These are phyloP conservation scores for Sceliomorpha sp. DNA, from an alignment of 2,888 invertebrate species.

Conservation along the genomic window DNA sequence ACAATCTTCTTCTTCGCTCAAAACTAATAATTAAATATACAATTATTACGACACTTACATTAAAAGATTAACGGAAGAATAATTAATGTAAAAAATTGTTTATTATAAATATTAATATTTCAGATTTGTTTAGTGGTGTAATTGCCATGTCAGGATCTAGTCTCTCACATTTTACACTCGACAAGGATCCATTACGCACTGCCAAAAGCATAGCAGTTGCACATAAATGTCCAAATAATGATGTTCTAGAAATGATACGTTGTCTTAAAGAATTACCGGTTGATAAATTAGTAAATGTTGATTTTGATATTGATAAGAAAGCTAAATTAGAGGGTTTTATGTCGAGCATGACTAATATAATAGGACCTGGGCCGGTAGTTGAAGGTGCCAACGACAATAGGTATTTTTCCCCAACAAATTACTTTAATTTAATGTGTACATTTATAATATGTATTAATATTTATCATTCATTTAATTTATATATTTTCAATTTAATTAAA, in stretches of 20 bases:
- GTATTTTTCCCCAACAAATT: too few relatives aligned
- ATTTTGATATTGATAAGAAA: slow-evolving; percentile 83
- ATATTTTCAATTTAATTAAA: too few relatives aligned
- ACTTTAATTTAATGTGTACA: too few relatives aligned
- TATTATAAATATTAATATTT: slow-evolving; percentile 16
- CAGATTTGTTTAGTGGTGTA: slow-evolving; percentile 82
- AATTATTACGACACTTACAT: not conserved
- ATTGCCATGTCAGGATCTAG: slow-evolving; percentile 89
- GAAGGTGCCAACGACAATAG: slow-evolving; percentile 85
- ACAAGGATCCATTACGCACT: slow-evolving; percentile 84
- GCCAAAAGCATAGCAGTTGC: slow-evolving; percentile 84
- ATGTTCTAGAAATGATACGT: slow-evolving; percentile 84
- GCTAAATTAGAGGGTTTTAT: slow-evolving; percentile 84
- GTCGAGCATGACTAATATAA: slow-evolving; percentile 84
- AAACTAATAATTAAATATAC: slow-evolving; percentile 11
- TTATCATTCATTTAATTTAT: too few relatives aligned
- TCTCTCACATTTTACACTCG: slow-evolving; percentile 86
- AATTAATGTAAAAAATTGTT: too few relatives aligned
- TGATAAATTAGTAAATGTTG: slow-evolving; percentile 81
- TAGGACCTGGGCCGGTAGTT: slow-evolving; percentile 85
- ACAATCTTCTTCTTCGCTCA: too few relatives aligned
- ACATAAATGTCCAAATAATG: slow-evolving; percentile 84
- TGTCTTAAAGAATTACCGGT: slow-evolving; percentile 83
- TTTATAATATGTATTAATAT: too few relatives aligned
- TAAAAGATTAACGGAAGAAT: not conserved